phyloP scores from a whole-genome alignment of 1,140 invertebrate species.

The Stegodyphus mimosarum region DNA sequence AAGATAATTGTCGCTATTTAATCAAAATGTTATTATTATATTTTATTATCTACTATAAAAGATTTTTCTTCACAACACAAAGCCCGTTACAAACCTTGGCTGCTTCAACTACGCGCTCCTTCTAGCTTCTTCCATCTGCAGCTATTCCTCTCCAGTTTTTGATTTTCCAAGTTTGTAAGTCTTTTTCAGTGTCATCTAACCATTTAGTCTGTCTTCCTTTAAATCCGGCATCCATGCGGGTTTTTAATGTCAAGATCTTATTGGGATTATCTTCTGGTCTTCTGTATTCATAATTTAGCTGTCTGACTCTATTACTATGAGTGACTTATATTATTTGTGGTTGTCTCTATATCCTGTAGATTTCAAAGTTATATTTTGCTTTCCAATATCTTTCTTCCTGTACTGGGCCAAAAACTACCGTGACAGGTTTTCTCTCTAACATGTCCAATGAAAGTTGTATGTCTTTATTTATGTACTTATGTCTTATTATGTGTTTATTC shows the following conservation, averaged over 20 bases:
- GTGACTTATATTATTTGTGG: background rate
- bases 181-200: background rate
- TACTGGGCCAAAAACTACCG: too few species aligned
- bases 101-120: background rate
- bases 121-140: background rate
- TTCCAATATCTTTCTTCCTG: too few species aligned
- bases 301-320: background rate
- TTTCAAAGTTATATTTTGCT: background rate
- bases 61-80: background rate
- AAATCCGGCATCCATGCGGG: background rate
- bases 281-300: background rate
- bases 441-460: background rate
- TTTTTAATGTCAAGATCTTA: background rate
- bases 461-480: background rate
- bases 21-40: too few species aligned
- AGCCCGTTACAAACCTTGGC: background rate
- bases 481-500: too few species aligned
- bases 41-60: background rate
- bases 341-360: background rate
- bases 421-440: background rate
- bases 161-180: background rate
- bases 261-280: background rate
- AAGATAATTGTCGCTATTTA: too few species aligned
- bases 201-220: background rate
- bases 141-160: background rate